Conservation (phyloP, 2,888 invertebrate genomes). For the Cybosia mesomella region DNA sequence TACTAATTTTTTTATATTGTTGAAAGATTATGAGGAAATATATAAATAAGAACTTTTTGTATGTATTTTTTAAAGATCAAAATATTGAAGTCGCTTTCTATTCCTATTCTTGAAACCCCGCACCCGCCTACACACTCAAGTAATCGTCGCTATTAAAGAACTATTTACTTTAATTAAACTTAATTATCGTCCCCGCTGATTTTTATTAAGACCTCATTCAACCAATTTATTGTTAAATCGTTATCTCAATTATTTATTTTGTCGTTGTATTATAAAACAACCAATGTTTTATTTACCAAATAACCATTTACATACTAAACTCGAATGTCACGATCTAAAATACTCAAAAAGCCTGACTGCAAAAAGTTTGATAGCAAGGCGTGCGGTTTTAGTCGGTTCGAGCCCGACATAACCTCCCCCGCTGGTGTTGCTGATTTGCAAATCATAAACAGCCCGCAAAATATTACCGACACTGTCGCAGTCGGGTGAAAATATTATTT, state of each 20-base stretch:
- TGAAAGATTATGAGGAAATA: neutral
- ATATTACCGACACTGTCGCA: no score
- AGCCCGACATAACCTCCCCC: no score
- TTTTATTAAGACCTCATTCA: slow-evolving; percentile 55
- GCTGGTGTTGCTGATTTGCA: no score
- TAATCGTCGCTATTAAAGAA: slow-evolving; percentile 26
- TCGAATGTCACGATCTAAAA: no score
- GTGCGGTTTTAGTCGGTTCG: no score
- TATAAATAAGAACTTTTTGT: neutral
- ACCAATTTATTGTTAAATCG: slow-evolving; percentile 52
- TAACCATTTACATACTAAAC: neutral
- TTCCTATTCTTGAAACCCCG: neutral
- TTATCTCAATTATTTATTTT: slow-evolving; percentile 50
- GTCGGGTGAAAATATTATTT: no score
- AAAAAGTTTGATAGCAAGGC: no score
- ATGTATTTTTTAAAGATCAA: neutral
- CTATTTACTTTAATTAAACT: slow-evolving; percentile 53
- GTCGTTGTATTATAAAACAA: slow-evolving; percentile 16
- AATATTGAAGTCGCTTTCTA: neutral
- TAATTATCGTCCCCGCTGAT: slow-evolving; percentile 65
- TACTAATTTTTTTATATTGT: neutral
- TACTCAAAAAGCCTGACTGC: no score
- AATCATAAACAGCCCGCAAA: no score
- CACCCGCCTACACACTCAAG: slow-evolving; percentile 23
- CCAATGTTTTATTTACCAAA: neutral